Percentiles rank a stretch among this genome's conserved stretches.
These are phyloP conservation scores for Drosophila kanapiae DNA, from an alignment of 1,140 invertebrate genomes.

Conservation along the genomic window DNA sequence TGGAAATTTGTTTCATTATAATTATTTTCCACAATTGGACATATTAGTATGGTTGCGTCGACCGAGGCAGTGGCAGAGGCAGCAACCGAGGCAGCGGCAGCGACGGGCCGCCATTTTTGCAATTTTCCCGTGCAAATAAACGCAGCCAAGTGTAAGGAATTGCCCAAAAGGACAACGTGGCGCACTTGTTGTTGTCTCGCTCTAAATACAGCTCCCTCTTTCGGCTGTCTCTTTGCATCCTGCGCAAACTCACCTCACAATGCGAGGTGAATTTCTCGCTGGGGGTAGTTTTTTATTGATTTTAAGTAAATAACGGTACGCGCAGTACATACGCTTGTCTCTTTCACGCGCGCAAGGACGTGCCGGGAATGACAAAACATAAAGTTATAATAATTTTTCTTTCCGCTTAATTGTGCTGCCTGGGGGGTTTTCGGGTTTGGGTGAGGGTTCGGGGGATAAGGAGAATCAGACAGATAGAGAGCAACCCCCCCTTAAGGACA, in stretches of 20 bases:
- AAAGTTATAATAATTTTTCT: constrained; percentile 85
- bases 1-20: constrained; percentile 86
- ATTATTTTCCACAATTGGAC: constrained; percentile 86
- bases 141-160: constrained; percentile 72
- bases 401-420: constrained; percentile 80
- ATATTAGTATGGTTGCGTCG: constrained; percentile 85
- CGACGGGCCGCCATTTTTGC: constrained; percentile 76
- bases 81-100: constrained; percentile 1
- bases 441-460: constrained; percentile 12
- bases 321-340: constrained; percentile 1
- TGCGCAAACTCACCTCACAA: constrained; percentile 43
- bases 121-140: constrained; percentile 80
- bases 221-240: constrained; percentile 7
- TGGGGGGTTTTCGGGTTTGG: constrained; percentile 30
- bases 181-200: constrained; percentile 18
- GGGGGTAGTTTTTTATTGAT: constrained; percentile 77
- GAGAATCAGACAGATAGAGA: constrained; percentile 66
- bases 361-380: constrained; percentile 80
- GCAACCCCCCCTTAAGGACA: constrained; percentile 49
- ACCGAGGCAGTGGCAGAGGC: constrained; percentile 6
- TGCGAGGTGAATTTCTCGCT: constrained; percentile 42
- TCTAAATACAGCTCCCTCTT: constrained; percentile 17
- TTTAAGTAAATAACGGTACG: constrained; percentile 35
- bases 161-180: constrained; percentile 47
- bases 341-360: constrained; percentile 34